A percentile compares a stretch with the other conserved stretches of the same genome.
These are phyloP conservation scores for Orius insidiosus DNA, from an alignment of 1,140 invertebrate genomes.

Conservation along the genomic window DNA sequence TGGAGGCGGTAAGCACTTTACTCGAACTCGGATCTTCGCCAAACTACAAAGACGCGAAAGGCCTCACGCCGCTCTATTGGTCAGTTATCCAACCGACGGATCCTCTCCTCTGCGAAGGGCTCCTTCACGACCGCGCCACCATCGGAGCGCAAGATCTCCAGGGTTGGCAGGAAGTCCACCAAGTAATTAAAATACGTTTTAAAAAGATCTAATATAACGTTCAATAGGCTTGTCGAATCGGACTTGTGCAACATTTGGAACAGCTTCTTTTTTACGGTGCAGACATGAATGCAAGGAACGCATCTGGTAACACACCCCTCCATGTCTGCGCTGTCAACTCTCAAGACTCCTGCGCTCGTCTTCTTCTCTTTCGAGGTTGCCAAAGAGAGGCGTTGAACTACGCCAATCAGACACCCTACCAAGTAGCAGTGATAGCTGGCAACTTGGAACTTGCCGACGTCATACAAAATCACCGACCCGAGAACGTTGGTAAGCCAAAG, in stretches of 20 bases:
- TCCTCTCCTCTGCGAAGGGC: conserved; percentile 72
- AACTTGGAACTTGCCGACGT: conserved; percentile 89
- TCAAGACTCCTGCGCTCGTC: conserved; percentile 87
- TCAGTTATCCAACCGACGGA: conserved; percentile 77
- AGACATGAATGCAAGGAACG: conserved; percentile 92
- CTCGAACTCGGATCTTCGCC: conserved; percentile 90
- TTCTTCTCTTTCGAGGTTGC: conserved; percentile 80
- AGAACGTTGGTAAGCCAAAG: conserved; percentile 78
- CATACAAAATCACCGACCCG: conserved; percentile 81
- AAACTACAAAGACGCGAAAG: conserved; percentile 89
- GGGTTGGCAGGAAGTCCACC: conserved; percentile 97
- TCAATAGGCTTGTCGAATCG: conserved; percentile 84
- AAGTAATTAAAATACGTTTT: conserved; percentile 49
- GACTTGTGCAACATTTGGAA: conserved; percentile 89
- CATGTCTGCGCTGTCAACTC: conserved; percentile 98
- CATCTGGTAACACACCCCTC: conserved; percentile 92
- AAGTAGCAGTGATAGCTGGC: conserved; percentile 91
- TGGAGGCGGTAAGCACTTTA: conserved; percentile 74
- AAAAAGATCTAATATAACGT: conserved; percentile 12
- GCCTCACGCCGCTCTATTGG: conserved; percentile 86
- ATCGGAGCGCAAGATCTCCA: conserved; percentile 87
- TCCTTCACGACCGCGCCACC: conserved; percentile 88
- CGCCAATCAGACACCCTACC: conserved; percentile 94
- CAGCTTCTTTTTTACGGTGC: conserved; percentile 95
- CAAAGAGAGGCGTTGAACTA: conserved; percentile 87